phyloP scores from a whole-genome alignment of 2,113 vertebrate genomes.

The Cromileptes altivelis region DNA sequence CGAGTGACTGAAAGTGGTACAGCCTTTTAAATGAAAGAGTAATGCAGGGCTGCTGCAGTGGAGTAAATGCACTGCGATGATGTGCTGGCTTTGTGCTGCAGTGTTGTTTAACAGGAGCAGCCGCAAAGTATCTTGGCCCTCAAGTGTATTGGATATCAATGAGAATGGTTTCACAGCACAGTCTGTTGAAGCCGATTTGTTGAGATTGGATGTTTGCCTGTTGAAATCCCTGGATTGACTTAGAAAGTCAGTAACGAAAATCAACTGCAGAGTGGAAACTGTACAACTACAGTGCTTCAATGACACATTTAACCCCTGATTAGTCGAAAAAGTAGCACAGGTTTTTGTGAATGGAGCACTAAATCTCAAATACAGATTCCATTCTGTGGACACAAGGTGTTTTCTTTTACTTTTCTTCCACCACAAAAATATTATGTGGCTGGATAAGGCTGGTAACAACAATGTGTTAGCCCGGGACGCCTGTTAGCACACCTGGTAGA shows the following conservation, averaged over 20 bases:
- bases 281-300: not conserved
- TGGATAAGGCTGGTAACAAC: not conserved
- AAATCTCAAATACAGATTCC: not conserved
- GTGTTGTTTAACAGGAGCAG: slow-evolving; percentile 53
- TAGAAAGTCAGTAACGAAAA: slow-evolving; percentile 32
- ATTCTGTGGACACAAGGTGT: not conserved
- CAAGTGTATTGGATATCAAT: slow-evolving; percentile 57
- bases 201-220: slow-evolving; percentile 46
- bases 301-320: slow-evolving; percentile 26
- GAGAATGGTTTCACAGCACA: slow-evolving; percentile 22
- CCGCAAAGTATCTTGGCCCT: slow-evolving; percentile 35
- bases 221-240: slow-evolving; percentile 43
- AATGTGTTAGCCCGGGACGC: not conserved
- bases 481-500: not conserved
- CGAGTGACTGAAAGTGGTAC: slow-evolving; percentile 75
- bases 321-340: not conserved
- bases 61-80: slow-evolving; percentile 47
- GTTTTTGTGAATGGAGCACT: not conserved
- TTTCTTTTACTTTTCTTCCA: not conserved
- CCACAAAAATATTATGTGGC: not conserved
- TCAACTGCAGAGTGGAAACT: not conserved
- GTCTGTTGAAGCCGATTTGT: slow-evolving; percentile 35
- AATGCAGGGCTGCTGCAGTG: slow-evolving; percentile 49
- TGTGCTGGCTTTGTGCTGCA: slow-evolving; percentile 52
- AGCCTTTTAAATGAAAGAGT: slow-evolving; percentile 58